Evolutionary conservation across 2,797 vertebrate genomes (phyloP), one percentile per base, ranked within the genome.

Genomic region (Ceryle rudis): DNA sequence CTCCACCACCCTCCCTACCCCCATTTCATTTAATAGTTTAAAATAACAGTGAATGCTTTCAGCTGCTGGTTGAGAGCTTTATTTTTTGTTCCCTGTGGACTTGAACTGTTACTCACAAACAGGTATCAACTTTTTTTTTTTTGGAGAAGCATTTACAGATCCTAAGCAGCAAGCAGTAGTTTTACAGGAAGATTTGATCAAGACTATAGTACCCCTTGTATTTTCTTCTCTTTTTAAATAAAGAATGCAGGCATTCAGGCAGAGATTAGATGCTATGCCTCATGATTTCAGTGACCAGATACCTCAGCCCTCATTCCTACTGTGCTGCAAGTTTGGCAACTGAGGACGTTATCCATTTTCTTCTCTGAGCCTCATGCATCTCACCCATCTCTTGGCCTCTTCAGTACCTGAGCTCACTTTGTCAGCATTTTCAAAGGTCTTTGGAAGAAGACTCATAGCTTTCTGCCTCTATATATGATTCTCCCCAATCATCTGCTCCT

Each of bases 1-100:
- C 26, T 28, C 49, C 26, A 28, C 46, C 46, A 46, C 46, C 46
- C 20, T 4, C 1, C 0, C 1, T 2, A 9, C 11, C 4, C 11
- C 22, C 17, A 10, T 77, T 72, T 69, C 51, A 60, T 39, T 79
- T 33, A 35, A 37, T 31, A 51, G 23, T 60, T 86, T 79, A 55
- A 86, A 82, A 86, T 26, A 74, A 54, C 49, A 37, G 39, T 29
- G 31, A 78, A 28, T n/a, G 19, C 29, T 35, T 64, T 78, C n/a
- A 73, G 44, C 55, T 58, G 35, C 61, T 73, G 33, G 15, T 13
- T 65, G n/a, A 31, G 39, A 88, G 11, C 11, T 69, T 64, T 52
- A 26, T 17, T 52, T 29, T 57, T 51, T 41, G 20, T 29, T 54
- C 61, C 10, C 6, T 28, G 51, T 49, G 35, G 47, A 44, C 28